Base-by-base conservation (phyloP, 2,888 invertebrate species). In the Ectemnius lituratus region DNA sequence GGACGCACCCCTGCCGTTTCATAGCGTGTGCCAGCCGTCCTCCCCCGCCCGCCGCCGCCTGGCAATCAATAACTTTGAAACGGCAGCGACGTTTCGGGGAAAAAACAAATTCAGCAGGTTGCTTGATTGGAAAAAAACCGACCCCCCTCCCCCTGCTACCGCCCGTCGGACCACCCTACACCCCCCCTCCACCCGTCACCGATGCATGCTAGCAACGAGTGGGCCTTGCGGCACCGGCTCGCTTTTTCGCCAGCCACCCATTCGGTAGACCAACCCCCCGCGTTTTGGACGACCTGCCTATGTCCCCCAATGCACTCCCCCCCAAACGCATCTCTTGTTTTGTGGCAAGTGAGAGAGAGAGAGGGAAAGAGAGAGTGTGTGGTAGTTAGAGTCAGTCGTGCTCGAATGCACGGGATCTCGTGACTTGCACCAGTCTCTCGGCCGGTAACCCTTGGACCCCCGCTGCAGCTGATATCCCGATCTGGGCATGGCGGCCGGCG, bases 61-160 rank as follows among this genome's bases (percentile, higher is more conserved):
- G 83, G 83, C 88, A 88, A 88, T 88, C 88, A 88, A 89, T 89
- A 87, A 87, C 85, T 85, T 84, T 82, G 82, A 80, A 85, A 87
- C 83, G 81, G 80, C 84, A 85, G 80, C 85, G 85, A 86, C 85
- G 86, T 85, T 86, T 84, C 82, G 84, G 86, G 81, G 85, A 84
- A 87, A 85, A 86, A 85, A 86, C 86, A 86, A 86, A 86, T 86
- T 86, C 86, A 86, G 86, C 86, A 82, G 84, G 85, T 84, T 82
- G 86, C 86, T 86, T 86, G 86, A 86, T 86, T 86, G 86, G 86
- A 86, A 86, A 82, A 37, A 83, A 83, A 83, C 75, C 76, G 72
- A 62, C 73, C 74, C 74, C 75, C 16, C 28, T 70, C 59, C 37
- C 45, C 52, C 52, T 4, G 2, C 4, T 8, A 0, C 52, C 52